These are phyloP conservation scores for Myopa testacea DNA, from an alignment of 2,888 invertebrate genomes.

Conservation along the genomic window DNA sequence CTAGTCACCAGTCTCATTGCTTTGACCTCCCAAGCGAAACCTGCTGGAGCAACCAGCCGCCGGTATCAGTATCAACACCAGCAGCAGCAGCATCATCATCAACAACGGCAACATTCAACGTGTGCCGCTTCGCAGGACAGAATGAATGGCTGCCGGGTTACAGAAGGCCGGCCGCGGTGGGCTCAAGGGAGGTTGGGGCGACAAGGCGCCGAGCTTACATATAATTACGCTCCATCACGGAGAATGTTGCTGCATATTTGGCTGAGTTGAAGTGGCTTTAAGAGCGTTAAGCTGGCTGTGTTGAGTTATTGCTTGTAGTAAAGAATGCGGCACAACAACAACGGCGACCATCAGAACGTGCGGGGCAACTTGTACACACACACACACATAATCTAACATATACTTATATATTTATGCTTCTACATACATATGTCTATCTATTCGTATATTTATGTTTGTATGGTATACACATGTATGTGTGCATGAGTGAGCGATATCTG, in stretches of 20 bases:
- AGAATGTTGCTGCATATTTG: conserved; percentile 24
- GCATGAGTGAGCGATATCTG: neutral
- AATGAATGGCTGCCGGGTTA: too few species aligned
- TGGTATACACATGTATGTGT: neutral
- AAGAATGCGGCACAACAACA: conserved; percentile 8
- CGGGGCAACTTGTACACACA: neutral
- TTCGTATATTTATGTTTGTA: too few species aligned
- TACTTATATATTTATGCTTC: too few species aligned
- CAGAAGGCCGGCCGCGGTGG: too few species aligned
- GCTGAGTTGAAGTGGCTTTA: conserved; percentile 34
- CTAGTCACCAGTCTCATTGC: neutral
- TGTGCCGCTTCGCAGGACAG: neutral
- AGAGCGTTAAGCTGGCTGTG: conserved; percentile 21
- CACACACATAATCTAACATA: neutral
- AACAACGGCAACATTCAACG: neutral
- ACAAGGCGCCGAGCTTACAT: neutral
- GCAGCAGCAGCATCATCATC: neutral
- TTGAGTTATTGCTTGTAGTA: conserved; percentile 17
- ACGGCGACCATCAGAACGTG: neutral
- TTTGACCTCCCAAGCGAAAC: neutral
- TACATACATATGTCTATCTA: too few species aligned
- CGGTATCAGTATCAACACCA: too few species aligned
- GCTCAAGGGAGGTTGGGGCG: neutral
- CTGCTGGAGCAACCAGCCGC: neutral
- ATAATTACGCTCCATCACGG: conserved; percentile 32